A percentile compares a stretch with the other conserved stretches of the same genome.
Conservation (phyloP, 53 echinoderm and acorn worm genomes). For the Zoroaster sp. region DNA sequence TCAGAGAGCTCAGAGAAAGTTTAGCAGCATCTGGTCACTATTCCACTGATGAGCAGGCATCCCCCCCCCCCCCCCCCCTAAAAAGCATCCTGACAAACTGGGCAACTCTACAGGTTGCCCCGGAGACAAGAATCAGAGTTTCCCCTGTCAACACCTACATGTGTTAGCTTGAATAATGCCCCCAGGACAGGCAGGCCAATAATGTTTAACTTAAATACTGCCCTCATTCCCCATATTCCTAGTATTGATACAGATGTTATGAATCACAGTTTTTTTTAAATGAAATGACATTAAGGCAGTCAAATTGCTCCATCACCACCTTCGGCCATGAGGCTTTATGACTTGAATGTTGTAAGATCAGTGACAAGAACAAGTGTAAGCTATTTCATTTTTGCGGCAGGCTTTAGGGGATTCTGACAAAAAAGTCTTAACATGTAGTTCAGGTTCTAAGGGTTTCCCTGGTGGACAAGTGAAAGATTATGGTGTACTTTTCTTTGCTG, state of each 20-base stretch:
- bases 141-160: slow-evolving; percentile 8
- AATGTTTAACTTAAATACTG: slow-evolving; percentile 2
- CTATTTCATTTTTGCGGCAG: slow-evolving; percentile 6
- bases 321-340: not conserved
- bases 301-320: slow-evolving; percentile 32
- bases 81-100: not conserved
- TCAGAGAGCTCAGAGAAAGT: too few relatives aligned
- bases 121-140: too few relatives aligned
- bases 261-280: not conserved
- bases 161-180: not conserved
- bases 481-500: not conserved
- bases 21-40: too few relatives aligned
- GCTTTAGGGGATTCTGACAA: not conserved
- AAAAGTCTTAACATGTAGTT: not conserved
- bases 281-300: not conserved
- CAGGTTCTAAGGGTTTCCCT: not conserved
- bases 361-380: slow-evolving; percentile 58
- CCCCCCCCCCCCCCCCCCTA: too few relatives aligned
- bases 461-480: slow-evolving; percentile 13
- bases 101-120: not conserved
- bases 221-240: slow-evolving; percentile 25
- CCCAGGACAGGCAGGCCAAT: not conserved
- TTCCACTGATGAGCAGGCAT: too few relatives aligned
- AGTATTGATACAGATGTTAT: slow-evolving; percentile 41
- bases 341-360: slow-evolving; percentile 28